Evolutionary conservation across 2,113 vertebrate species (phyloP), one percentile per base, ranked within the genome.

Genomic region (Paracanthobrama guichenoti): DNA sequence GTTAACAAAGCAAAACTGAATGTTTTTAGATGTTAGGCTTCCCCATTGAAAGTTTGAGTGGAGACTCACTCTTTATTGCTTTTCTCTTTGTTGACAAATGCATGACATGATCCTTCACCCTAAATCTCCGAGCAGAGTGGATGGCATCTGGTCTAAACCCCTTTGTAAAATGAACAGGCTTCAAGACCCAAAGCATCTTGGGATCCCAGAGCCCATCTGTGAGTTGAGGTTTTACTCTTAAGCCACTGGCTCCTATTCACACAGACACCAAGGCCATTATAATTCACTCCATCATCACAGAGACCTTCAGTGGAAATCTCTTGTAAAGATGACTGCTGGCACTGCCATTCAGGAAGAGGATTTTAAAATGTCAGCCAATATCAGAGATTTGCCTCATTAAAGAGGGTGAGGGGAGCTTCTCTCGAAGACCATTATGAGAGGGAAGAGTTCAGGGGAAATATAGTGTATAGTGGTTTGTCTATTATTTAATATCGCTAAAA

Each of bases 351-450:
- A 94, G 90, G 85, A 88, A 85, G 90, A 93, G 91, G 90, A 92
- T 93, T 93, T 93, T 84, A 90, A 94, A 94, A 94, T 94, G 94
- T 94, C 93, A 94, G 90, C 89, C 91, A 84, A 69, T 87, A 89
- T 90, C 90, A 82, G 84, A 92, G 91, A 91, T 93, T 93, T 91
- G 91, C 91, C 94, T 94, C 94, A 93, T 93, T 93, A 94, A 92
- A 93, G 89, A 89, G 88, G 87, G 87, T 80, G 88, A 88, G 86
- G 89, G 91, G 89, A 90, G 89, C 84, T 72, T 35, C 84, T 85
- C 31, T 62, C 69, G 84, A 91, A 88, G 87, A 83, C 20, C 59
- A 88, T 84, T 86, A 71, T 75, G 84, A 86, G 86, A 89, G 88
- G 62, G 48, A 86, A 83, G 84, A 87, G 75, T 88, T 90, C 88